Evolutionary conservation across 2,113 vertebrate genomes (phyloP).

Genomic region (Carollia perspicillata): DNA sequence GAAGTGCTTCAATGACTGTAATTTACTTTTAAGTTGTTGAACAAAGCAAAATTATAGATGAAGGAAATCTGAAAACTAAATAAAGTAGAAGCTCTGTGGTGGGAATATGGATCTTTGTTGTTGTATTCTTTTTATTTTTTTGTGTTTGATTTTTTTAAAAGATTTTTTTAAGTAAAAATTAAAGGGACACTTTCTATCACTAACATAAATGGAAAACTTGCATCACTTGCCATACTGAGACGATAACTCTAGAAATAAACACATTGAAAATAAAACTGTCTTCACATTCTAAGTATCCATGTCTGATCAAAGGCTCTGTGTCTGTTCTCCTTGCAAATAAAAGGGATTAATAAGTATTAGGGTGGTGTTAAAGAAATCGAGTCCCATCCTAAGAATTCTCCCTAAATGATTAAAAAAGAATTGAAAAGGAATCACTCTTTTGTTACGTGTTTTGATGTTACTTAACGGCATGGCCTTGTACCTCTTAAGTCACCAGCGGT

Average conservation of each 20-base stretch:
- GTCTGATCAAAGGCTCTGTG: not conserved
- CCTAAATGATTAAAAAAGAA: not conserved
- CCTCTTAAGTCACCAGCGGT: not conserved
- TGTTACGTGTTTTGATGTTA: not conserved
- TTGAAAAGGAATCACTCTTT: not conserved
- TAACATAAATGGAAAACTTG: not conserved
- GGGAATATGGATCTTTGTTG: not conserved
- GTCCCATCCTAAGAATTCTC: not conserved
- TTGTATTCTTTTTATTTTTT: not conserved
- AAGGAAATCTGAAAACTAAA: not conserved
- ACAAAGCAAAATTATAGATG: not conserved
- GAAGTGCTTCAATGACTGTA: not conserved
- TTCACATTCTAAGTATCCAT: not conserved
- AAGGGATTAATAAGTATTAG: constrained; percentile 17
- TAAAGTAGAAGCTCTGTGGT: not conserved
- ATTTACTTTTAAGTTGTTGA: constrained; percentile 1
- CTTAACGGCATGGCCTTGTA: not conserved
- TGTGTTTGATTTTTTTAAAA: not conserved
- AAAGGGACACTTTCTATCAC: not conserved
- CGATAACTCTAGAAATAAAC: not conserved
- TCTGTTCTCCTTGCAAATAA: constrained; percentile 27
- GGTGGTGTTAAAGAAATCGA: constrained; percentile 3
- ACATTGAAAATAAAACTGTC: not conserved
- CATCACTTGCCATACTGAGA: not conserved
- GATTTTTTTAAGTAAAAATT: not conserved